phyloP scores from a whole-genome alignment of 1,140 invertebrate species.

The Atta colombica region DNA sequence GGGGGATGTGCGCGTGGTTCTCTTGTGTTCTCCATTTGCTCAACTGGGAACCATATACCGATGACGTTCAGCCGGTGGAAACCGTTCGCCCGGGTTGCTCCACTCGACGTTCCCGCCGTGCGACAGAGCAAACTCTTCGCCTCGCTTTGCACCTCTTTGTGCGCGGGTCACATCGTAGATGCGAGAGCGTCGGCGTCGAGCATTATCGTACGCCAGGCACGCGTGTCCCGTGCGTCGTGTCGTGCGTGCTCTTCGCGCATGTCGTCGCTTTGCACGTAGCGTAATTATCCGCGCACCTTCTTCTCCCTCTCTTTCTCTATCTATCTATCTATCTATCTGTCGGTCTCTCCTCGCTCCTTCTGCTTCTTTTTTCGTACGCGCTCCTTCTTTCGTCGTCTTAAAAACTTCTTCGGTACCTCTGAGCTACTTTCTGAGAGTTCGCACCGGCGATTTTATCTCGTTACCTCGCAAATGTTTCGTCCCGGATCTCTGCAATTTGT shows the following conservation, averaged over 20 bases:
- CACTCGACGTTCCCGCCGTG: background rate
- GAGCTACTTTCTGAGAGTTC: constrained; percentile 24
- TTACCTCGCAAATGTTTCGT: constrained; percentile 36
- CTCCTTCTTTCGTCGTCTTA: constrained; percentile 29
- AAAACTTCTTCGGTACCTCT: constrained; percentile 19
- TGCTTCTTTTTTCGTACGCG: background rate
- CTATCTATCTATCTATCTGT: no score
- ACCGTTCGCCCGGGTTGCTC: constrained; percentile 9
- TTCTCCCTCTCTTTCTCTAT: background rate
- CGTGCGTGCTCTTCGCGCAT: background rate
- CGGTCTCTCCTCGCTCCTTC: background rate
- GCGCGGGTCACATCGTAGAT: constrained; percentile 52
- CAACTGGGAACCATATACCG: constrained; percentile 53
- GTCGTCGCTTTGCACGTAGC: constrained; percentile 29
- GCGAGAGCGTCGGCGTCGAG: constrained; percentile 26
- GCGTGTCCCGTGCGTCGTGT: constrained; percentile 37
- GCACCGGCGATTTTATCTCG: constrained; percentile 45
- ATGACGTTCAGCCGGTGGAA: constrained; percentile 44
- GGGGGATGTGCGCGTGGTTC: constrained; percentile 70
- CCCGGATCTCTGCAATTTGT: constrained; percentile 56
- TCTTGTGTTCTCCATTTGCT: constrained; percentile 75
- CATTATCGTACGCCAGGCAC: constrained; percentile 49
- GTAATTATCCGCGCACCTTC: constrained; percentile 49
- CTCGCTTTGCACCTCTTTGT: constrained; percentile 45
- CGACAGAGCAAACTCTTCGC: constrained; percentile 50